Conservation (phyloP, 2,888 invertebrate species). For the Atethmia centrago region DNA sequence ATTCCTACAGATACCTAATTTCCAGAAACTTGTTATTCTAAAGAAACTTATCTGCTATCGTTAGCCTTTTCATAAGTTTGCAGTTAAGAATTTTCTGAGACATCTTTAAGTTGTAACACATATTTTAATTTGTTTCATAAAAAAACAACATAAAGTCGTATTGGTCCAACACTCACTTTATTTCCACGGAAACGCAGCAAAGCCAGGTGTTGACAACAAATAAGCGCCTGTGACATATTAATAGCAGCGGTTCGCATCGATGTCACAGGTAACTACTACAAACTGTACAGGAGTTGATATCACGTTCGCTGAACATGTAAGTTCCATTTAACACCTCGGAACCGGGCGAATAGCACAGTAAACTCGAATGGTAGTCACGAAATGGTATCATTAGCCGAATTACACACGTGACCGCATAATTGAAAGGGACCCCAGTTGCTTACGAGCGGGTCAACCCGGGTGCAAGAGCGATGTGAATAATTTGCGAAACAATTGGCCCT, state of each 20-base stretch:
- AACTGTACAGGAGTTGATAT: constrained; percentile 74
- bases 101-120: too few relatives aligned
- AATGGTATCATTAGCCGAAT: constrained; percentile 81
- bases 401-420: constrained; percentile 81
- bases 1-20: background rate
- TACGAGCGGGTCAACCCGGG: constrained; percentile 64
- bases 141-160: background rate
- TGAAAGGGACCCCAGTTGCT: constrained; percentile 68
- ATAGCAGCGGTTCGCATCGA: constrained; percentile 66
- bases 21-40: constrained; percentile 1
- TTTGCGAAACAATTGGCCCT: constrained; percentile 72
- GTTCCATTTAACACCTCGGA: constrained; percentile 84
- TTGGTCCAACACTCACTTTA: constrained; percentile 3
- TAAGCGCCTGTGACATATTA: constrained; percentile 66
- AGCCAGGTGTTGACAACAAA: constrained; percentile 28
- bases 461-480: constrained; percentile 72
- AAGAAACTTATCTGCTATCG: background rate
- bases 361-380: constrained; percentile 78
- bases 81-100: background rate
- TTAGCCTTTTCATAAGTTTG: background rate
- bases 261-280: constrained; percentile 65
- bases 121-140: background rate
- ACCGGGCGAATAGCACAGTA: constrained; percentile 75
- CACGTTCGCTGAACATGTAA: constrained; percentile 80
- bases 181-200: constrained; percentile 12